A percentile compares a stretch with the other conserved stretches of the same genome.
Conservation (phyloP, 1,140 invertebrate genomes). For the Papilio xuthus region DNA sequence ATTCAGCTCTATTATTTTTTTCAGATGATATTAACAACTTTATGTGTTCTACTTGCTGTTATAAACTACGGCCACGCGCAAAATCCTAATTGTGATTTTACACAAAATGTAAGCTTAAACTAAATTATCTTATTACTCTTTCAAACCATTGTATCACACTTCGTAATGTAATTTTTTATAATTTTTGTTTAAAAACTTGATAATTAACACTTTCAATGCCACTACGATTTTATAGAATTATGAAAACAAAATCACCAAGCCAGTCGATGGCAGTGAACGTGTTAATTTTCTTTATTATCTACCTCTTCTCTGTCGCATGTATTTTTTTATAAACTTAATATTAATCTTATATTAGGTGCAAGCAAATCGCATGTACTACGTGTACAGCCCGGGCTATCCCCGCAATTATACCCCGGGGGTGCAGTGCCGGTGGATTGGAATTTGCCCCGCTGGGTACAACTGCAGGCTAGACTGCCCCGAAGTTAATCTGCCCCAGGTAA, state of each 20-base stretch:
- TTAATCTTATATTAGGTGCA: conserved; percentile 49
- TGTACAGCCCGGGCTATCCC: conserved; percentile 81
- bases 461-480: conserved; percentile 72
- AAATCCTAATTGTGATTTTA: conserved; percentile 51
- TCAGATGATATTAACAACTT: conserved; percentile 35
- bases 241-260: no score
- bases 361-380: conserved; percentile 67
- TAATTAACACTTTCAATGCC: no score
- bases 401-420: conserved; percentile 62
- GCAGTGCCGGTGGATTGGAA: conserved; percentile 80
- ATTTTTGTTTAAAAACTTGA: no score
- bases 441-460: conserved; percentile 72
- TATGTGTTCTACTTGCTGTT: conserved; percentile 32
- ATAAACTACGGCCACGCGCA: conserved; percentile 41
- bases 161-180: conserved; percentile 14
- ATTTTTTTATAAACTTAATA: no score
- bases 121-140: no score
- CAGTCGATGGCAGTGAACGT: no score
- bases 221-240: no score
- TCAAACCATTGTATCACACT: no score
- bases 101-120: conserved; percentile 51
- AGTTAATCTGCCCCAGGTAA: conserved; percentile 80
- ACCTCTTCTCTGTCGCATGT: no score
- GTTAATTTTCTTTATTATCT: no score
- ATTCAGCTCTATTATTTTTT: conserved; percentile 1